Percentiles rank a stretch among this genome's conserved stretches.
phyloP scores from a whole-genome alignment of 2,888 invertebrate species.

The Lasioglossum pauxillum region DNA sequence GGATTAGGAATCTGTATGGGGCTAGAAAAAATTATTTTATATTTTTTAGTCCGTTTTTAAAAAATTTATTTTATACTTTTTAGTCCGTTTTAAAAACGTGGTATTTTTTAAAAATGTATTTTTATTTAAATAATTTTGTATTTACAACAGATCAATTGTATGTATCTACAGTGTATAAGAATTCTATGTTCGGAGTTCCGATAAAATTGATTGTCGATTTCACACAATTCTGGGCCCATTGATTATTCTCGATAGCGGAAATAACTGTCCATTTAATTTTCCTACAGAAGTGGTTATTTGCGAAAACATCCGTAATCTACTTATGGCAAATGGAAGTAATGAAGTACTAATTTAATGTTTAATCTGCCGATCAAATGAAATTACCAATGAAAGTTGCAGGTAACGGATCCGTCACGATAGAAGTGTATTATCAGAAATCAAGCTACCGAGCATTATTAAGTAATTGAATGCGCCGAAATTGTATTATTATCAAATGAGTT shows the following conservation, averaged over 20 bases:
- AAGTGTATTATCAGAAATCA: background rate
- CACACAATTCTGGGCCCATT: background rate
- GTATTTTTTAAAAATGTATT: too few relatives aligned
- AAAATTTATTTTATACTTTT: too few relatives aligned
- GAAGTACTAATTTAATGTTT: background rate
- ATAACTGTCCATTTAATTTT: background rate
- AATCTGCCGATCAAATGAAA: background rate
- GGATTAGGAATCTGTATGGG: too few relatives aligned
- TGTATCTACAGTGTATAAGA: too few relatives aligned
- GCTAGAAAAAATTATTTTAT: too few relatives aligned
- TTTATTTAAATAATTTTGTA: too few relatives aligned
- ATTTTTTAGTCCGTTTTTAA: too few relatives aligned
- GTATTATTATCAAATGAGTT: background rate
- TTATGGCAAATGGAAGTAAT: background rate
- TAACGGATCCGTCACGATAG: background rate
- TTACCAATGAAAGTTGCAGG: background rate
- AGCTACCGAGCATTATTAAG: background rate
- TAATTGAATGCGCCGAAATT: background rate
- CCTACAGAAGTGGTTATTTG: background rate
- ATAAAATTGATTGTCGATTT: background rate
- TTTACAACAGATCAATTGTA: too few relatives aligned
- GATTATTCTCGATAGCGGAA: background rate
- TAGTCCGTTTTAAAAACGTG: too few relatives aligned
- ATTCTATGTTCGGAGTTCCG: too few relatives aligned
- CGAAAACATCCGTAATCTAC: background rate